Base-by-base conservation (phyloP, 2,888 invertebrate genomes). In the Tinea semifulvella region DNA sequence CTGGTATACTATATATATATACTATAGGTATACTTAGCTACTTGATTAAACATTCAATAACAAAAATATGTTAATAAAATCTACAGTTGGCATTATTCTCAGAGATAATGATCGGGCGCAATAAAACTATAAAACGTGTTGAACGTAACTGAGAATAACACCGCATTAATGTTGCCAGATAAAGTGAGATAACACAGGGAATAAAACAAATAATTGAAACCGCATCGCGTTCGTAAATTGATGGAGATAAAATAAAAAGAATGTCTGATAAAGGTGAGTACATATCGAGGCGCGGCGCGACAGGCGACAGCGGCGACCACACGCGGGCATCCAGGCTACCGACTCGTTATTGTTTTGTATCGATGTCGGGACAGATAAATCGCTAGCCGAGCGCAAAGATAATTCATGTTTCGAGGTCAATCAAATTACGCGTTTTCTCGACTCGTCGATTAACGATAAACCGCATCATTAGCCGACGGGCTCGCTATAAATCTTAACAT, bases 171-270 rank as follows among this genome's bases (percentile, higher is more conserved):
- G 51, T 19, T 28, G 51, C 45, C 52, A 52, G 54, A 55, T 53
- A 48, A 48, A 45, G 49, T 48, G 47, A 53, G 56, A 59, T 60
- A 58, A 52, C 42, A 50, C 46, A 48, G 27, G n/a, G 46, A 53
- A 53, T 56, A 56, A 56, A 63, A 61, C 56, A 60, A 63, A 63
- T 60, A 60, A 55, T 57, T 56, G 54, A 55, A 53, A 52, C 11
- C 38, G 31, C 52, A 46, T 47, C 45, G 47, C 49, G 3, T 42
- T 5, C 27, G 19, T 28, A 26, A 17, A 43, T 31, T 31, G 43
- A 31, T 14, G 28, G 43, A 5, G 20, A 31, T 28, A 19, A 28
- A 43, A 43, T 19, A 31, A 43, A 42, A 42, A 43, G 11, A 13
- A 40, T 22, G 3, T 13, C 7, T 11, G 40, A 43, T 28, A 43